Conservation (phyloP, 2,888 invertebrate species). For the Caenorhabditis sinica region DNA sequence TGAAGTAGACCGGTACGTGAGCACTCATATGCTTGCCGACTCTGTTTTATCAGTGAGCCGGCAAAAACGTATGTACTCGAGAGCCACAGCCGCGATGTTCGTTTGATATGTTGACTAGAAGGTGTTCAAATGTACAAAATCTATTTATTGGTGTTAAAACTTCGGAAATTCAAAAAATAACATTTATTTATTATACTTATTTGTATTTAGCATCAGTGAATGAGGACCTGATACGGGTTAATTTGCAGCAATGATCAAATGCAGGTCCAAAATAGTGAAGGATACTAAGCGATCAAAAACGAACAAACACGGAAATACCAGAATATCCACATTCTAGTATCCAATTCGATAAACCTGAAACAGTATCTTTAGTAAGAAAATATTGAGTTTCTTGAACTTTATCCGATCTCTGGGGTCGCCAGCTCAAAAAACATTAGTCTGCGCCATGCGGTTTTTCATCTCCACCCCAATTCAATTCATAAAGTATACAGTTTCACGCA, state of each 20-base stretch:
- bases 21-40: slow-evolving; percentile 29
- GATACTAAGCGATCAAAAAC: too few species aligned
- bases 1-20: slow-evolving; percentile 62
- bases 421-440: slow-evolving; percentile 10
- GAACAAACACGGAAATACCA: too few species aligned
- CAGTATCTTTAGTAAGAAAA: background rate
- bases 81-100: slow-evolving; percentile 33
- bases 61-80: slow-evolving; percentile 56
- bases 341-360: too few species aligned
- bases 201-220: too few species aligned
- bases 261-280: too few species aligned
- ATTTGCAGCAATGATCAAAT: too few species aligned
- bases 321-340: too few species aligned
- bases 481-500: slow-evolving; percentile 69
- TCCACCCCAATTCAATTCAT: slow-evolving; percentile 26
- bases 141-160: background rate
- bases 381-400: slow-evolving; percentile 6
- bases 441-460: slow-evolving; percentile 24
- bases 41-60: slow-evolving; percentile 56
- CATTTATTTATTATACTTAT: too few species aligned
- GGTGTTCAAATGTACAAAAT: background rate
- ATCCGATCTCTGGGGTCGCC: slow-evolving; percentile 7
- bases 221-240: too few species aligned
- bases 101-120: slow-evolving; percentile 17
- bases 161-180: background rate